These are phyloP conservation scores for Brachyistius frenatus DNA, from an alignment of 2,113 vertebrate genomes.

Conservation along the genomic window DNA sequence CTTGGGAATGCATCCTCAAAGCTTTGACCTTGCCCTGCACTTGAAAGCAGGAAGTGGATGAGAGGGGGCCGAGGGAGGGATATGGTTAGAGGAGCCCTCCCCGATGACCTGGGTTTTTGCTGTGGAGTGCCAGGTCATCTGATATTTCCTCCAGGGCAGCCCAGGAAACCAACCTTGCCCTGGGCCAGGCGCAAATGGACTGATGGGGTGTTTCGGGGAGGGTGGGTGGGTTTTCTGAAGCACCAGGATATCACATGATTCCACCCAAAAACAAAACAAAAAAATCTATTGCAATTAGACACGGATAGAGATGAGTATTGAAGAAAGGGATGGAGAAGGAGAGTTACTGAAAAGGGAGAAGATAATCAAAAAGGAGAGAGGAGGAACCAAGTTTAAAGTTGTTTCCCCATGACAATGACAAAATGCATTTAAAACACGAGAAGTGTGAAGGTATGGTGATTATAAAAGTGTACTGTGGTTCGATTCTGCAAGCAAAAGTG, in stretches of 20 bases:
- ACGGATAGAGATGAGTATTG: slow-evolving; percentile 66
- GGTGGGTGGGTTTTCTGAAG: slow-evolving; percentile 36
- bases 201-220: slow-evolving; percentile 46
- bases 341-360: slow-evolving; percentile 51
- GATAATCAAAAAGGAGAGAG: slow-evolving; percentile 53
- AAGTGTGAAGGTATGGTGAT: slow-evolving; percentile 74
- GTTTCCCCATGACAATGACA: slow-evolving; percentile 68
- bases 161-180: slow-evolving; percentile 81
- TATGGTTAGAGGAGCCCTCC: slow-evolving; percentile 75
- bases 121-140: slow-evolving; percentile 81
- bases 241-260: slow-evolving; percentile 72
- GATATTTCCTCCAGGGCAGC: slow-evolving; percentile 87
- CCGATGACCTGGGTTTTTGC: slow-evolving; percentile 78
- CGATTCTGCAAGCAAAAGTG: slow-evolving; percentile 68
- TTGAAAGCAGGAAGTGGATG: slow-evolving; percentile 84
- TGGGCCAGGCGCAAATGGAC: slow-evolving; percentile 80
- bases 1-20: slow-evolving; percentile 80
- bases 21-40: slow-evolving; percentile 84
- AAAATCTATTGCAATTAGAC: slow-evolving; percentile 81
- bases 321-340: slow-evolving; percentile 23
- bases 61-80: slow-evolving; percentile 57
- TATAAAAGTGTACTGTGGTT: slow-evolving; percentile 69
- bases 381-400: slow-evolving; percentile 55
- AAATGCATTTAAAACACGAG: slow-evolving; percentile 75
- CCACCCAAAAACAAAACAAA: slow-evolving; percentile 46